These are phyloP conservation scores for Betta splendens DNA, from an alignment of 2,797 vertebrate genomes.

Conservation along the genomic window DNA sequence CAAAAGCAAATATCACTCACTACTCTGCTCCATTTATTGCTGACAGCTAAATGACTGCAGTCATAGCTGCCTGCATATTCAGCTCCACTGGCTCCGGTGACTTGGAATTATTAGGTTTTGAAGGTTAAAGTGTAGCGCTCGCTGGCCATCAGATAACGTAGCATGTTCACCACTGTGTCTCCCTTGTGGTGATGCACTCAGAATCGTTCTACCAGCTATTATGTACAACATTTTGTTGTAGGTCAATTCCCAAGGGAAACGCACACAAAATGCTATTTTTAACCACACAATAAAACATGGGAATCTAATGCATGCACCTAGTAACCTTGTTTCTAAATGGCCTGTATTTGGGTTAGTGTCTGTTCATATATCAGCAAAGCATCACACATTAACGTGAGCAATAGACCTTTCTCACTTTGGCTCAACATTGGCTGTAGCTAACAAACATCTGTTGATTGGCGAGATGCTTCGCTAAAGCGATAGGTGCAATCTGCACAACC, in stretches of 20 bases:
- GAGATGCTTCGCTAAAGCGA: constrained; percentile 25
- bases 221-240: constrained; percentile 26
- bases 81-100: constrained; percentile 21
- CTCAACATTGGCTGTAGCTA: neutral
- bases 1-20: constrained; percentile 70
- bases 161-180: neutral
- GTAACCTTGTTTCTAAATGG: constrained; percentile 19
- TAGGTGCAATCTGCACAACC: constrained; percentile 20
- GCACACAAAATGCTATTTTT: constrained; percentile 22
- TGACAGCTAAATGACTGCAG: constrained; percentile 63
- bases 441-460: constrained; percentile 26
- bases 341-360: constrained; percentile 18
- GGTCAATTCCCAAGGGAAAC: constrained; percentile 30
- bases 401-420: neutral
- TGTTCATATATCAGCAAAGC: neutral
- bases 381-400: neutral
- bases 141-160: constrained; percentile 10
- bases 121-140: constrained; percentile 5
- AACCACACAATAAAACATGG: constrained; percentile 31
- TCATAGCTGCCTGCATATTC: constrained; percentile 40
- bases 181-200: neutral
- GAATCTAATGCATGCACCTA: constrained; percentile 9
- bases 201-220: constrained; percentile 8
- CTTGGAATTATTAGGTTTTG: constrained; percentile 13
- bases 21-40: constrained; percentile 55